Base-by-base conservation (phyloP, 2,113 vertebrate species). In the Sinocyclocheilus anshuiensis region DNA sequence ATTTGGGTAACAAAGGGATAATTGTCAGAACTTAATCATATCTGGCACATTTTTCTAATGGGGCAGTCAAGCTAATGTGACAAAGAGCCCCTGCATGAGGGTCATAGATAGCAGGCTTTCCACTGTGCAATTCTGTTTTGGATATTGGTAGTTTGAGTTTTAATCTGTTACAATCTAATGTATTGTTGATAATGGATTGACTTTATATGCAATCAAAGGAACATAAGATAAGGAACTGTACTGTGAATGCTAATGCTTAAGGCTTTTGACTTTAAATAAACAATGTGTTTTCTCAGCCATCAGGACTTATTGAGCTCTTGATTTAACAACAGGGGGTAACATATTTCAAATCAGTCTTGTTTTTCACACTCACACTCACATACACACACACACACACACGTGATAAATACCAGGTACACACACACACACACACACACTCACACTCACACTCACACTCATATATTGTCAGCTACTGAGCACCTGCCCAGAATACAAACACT, bases 401-500 rank as follows among this genome's bases (percentile, higher is more conserved):
- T n/a, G n/a, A n/a, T n/a, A n/a, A n/a, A n/a, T n/a, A n/a, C n/a
- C n/a, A n/a, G n/a, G n/a, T n/a, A 86, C 22, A 53, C 16, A 59
- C 11, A 39, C 3, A 33, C 29, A 29, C 67, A 76, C n/a, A 75
- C 29, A n/a, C 24, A 11, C 65, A 57, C 26, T n/a, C n/a, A 86
- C 22, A 53, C 3, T 2, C 29, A 29, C 59, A 84, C 9, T 24
- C 29, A 59, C 45, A 50, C 75, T 72, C 75, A 79, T 24, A 84
- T 36, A 69, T 16, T 71, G 26, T 71, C 36, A 85, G 75, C 74
- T 77, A 81, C 85, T 81, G 77, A 81, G 77, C 75, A 88, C 84
- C 75, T 88, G 76, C 81, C 67, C 75, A 53, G 87, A 88, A 88
- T 88, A 88, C 84, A 88, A 88, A 88, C 84, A 83, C 74, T 71